Evolutionary conservation across 2,113 vertebrate species (phyloP).

Genomic region (Antechinus flavipes): DNA sequence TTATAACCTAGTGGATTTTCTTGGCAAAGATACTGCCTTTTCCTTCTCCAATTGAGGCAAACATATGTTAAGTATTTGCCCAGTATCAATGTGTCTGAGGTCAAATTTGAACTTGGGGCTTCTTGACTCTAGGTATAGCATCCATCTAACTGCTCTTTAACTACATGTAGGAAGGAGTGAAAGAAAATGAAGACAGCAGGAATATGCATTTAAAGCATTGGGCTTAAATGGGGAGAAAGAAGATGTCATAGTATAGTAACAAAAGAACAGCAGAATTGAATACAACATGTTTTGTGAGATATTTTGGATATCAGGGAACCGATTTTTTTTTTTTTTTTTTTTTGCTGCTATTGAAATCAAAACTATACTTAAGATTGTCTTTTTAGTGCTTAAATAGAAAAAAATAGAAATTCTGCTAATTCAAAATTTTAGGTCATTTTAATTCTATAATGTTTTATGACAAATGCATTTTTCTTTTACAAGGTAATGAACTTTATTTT

Average conservation of each 20-base stretch:
- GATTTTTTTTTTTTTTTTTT: neutral
- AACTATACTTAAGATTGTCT: constrained; percentile 15
- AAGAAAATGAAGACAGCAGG: neutral
- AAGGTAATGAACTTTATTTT: constrained; percentile 46
- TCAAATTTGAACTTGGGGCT: neutral
- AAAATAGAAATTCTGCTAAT: neutral
- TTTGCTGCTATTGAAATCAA: constrained; percentile 25
- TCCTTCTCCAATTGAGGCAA: neutral
- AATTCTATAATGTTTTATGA: constrained; percentile 9
- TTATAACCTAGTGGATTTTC: neutral
- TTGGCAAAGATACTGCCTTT: neutral
- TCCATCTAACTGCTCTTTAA: neutral
- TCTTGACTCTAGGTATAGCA: neutral
- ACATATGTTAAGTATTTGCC: neutral
- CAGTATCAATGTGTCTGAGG: neutral
- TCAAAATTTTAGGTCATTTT: constrained; percentile 39
- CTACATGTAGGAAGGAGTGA: neutral
- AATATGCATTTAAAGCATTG: neutral
- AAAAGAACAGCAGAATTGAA: neutral
- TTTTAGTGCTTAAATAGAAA: neutral
- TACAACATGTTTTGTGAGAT: constrained; percentile 22
- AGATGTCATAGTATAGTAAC: neutral
- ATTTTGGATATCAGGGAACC: constrained; percentile 18
- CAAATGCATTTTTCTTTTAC: constrained; percentile 40
- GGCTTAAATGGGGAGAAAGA: neutral